Base-by-base conservation (phyloP, 2,113 vertebrate genomes). In the Fulmarus glacialis region DNA sequence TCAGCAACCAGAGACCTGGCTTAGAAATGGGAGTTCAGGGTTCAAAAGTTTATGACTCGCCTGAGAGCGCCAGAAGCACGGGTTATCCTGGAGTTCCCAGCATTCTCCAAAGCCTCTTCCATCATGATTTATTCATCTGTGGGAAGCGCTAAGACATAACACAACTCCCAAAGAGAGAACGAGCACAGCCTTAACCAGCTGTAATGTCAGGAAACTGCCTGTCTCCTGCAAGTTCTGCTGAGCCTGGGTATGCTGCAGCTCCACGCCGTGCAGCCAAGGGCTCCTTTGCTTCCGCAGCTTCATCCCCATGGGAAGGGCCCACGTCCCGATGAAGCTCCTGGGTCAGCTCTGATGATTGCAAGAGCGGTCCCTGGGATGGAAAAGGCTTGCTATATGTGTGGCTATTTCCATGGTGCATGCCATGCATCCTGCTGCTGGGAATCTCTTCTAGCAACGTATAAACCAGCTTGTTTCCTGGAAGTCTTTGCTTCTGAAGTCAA, bases 71-170 rank as follows among this genome's bases (percentile, higher is more conserved):
- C 18, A 21, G 42, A 22, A 96, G 38, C 45, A 3, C 0, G 2
- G 47, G 40, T 91, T 60, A 52, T 60, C 38, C 70, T 8, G 19
- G 81, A 40, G 66, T 27, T 86, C 3, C 75, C 67, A 64, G 56
- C 63, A 4, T 29, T 60, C 90, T 82, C 74, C 70, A 70, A 75
- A 95, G 90, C 6, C 47, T 87, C 77, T 87, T 66, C 86, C 42
- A 27, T 63, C 80, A 74, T 62, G 73, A 92, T 88, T 97, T 95
- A 90, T 94, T 96, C 87, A 95, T 87, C 48, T 80, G 59, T 26
- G 83, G 82, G 77, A 90, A 93, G 88, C 0, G 0, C 79, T 63
- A 59, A 88, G 74, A 56, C n/a, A 43, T 40, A 82, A 63, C 88
- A 63, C 55, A 82, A n/a, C 36, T 83, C 93, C 79, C 85, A 47